A percentile compares a stretch with the other conserved stretches of the same genome.
phyloP scores from a whole-genome alignment of 1,140 invertebrate genomes.

The honey bee (Apis mellifera) region Amel_HAv3.1 CM009941.2:269001-269500 shows the following conservation, averaged over 20 bases:
- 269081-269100: neutral
- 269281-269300: slow-evolving; percentile 63
- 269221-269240: slow-evolving; percentile 27
- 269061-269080: neutral
- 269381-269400: neutral
- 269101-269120: slow-evolving; percentile 51
- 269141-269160: slow-evolving; percentile 39
- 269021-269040: too few species aligned
- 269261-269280: slow-evolving; percentile 51
- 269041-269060: neutral
- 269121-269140: slow-evolving; percentile 34
- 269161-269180: slow-evolving; percentile 3
- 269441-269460: neutral
- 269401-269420: neutral
- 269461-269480: neutral
- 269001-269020: too few species aligned
- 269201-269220: neutral
- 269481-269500: neutral
- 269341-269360: slow-evolving; percentile 56
- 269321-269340: slow-evolving; percentile 34
- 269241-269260: neutral
- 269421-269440: neutral
- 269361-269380: neutral
- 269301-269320: slow-evolving; percentile 48
- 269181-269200: slow-evolving; percentile 8